These are phyloP conservation scores for Phasia obesa DNA, from an alignment of 2,888 invertebrate genomes.

Conservation along the genomic window DNA sequence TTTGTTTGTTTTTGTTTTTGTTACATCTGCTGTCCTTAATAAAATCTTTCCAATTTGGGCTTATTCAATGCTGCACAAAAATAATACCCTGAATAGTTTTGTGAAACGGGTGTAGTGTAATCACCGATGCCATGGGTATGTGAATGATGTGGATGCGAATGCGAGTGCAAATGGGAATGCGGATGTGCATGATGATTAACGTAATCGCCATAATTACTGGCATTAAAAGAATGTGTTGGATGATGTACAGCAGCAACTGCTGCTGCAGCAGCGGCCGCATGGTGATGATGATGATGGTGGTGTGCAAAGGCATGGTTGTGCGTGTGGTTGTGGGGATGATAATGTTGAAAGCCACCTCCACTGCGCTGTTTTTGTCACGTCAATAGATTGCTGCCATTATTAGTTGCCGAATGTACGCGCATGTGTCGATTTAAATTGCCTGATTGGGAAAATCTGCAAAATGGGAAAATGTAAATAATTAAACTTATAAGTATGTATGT, in stretches of 20 bases:
- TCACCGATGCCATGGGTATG: conserved; percentile 80
- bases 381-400: conserved; percentile 81
- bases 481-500: no score
- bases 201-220: conserved; percentile 69
- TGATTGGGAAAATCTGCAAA: conserved; percentile 93
- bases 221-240: conserved; percentile 65
- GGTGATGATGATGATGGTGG: conserved; percentile 71
- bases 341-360: conserved; percentile 81
- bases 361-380: conserved; percentile 85
- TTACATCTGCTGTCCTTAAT: conserved; percentile 71
- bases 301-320: conserved; percentile 72
- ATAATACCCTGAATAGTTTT: conserved; percentile 82
- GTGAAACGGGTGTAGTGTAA: conserved; percentile 81
- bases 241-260: conserved; percentile 60
- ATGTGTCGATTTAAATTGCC: conserved; percentile 99
- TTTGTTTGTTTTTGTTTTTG: neutral
- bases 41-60: conserved; percentile 81
- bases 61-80: conserved; percentile 82
- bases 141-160: conserved; percentile 71
- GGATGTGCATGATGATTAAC: conserved; percentile 72
- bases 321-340: conserved; percentile 78
- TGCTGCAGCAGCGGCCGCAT: conserved; percentile 69
- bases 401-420: conserved; percentile 94
- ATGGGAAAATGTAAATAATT: conserved; percentile 60
- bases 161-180: conserved; percentile 67